Conservation (phyloP, 2,888 invertebrate genomes). For the Acleris holmiana region DNA sequence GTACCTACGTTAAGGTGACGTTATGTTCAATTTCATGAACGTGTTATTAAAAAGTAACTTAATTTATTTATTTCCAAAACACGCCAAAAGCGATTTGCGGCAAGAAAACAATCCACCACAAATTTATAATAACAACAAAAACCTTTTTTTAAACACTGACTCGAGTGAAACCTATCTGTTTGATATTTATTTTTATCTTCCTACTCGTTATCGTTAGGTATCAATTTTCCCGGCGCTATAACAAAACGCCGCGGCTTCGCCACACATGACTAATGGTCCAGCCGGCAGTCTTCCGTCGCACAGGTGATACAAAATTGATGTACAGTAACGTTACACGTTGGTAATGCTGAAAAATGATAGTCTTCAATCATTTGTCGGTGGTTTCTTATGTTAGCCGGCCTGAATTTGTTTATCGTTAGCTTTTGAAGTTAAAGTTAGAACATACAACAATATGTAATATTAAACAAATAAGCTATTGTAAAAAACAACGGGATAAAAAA, state of each 20-base stretch:
- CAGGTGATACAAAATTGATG: constrained; percentile 54
- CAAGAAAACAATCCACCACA: too few species aligned
- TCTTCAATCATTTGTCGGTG: constrained; percentile 47
- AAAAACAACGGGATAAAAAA: neutral
- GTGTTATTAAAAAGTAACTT: too few species aligned
- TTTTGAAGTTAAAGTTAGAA: too few species aligned
- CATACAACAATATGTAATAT: too few species aligned
- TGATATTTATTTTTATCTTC: constrained; percentile 2
- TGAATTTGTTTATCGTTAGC: neutral
- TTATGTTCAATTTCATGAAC: too few species aligned
- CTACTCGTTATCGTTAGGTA: constrained; percentile 17
- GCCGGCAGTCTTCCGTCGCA: constrained; percentile 42
- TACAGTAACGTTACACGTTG: constrained; percentile 45
- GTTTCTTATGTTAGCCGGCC: constrained; percentile 15
- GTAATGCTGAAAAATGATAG: constrained; percentile 48
- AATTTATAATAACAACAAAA: too few species aligned
- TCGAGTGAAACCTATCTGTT: neutral
- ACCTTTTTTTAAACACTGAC: too few species aligned
- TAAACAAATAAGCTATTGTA: too few species aligned
- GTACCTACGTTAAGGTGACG: too few species aligned
- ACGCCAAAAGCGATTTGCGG: too few species aligned
- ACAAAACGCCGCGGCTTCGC: constrained; percentile 17
- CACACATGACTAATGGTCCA: constrained; percentile 47
- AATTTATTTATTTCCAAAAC: too few species aligned
- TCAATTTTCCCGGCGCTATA: constrained; percentile 29